Evolutionary conservation across 1,140 invertebrate genomes (phyloP).

Genomic region (Leguminivora glycinivorella): DNA sequence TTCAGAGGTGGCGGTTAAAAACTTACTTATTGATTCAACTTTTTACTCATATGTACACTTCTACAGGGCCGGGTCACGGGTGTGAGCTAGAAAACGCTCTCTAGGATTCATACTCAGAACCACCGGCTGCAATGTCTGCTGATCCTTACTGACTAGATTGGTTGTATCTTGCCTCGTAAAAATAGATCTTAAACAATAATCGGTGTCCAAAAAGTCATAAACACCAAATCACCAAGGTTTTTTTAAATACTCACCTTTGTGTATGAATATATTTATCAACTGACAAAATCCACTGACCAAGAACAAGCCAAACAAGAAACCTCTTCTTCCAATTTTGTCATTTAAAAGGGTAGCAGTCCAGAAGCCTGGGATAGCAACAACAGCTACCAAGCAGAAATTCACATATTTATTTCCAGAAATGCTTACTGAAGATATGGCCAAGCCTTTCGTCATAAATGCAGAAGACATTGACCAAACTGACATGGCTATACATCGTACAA

Average conservation of each 20-base stretch:
- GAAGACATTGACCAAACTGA: background rate
- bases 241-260: background rate
- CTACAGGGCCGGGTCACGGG: too few relatives aligned
- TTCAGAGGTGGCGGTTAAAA: too few relatives aligned
- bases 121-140: too few relatives aligned
- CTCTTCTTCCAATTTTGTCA: background rate
- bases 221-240: background rate
- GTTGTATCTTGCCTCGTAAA: too few relatives aligned
- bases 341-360: constrained; percentile 9
- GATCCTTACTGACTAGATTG: too few relatives aligned
- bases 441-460: constrained; percentile 5
- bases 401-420: constrained; percentile 8
- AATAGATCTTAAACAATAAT: too few relatives aligned
- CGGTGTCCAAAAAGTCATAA: too few relatives aligned
- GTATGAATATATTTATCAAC: background rate
- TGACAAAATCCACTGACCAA: background rate
- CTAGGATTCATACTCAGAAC: too few relatives aligned
- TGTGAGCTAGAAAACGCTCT: too few relatives aligned
- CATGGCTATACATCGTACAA: background rate
- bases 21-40: too few relatives aligned
- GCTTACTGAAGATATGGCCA: background rate
- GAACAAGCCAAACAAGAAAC: background rate
- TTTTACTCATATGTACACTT: too few relatives aligned
- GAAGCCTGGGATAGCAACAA: background rate
- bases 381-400: background rate